Percentiles rank a stretch among this genome's conserved stretches.
Evolutionary conservation across 2,888 invertebrate genomes (phyloP).

Genomic region (Diploptera punctata): DNA sequence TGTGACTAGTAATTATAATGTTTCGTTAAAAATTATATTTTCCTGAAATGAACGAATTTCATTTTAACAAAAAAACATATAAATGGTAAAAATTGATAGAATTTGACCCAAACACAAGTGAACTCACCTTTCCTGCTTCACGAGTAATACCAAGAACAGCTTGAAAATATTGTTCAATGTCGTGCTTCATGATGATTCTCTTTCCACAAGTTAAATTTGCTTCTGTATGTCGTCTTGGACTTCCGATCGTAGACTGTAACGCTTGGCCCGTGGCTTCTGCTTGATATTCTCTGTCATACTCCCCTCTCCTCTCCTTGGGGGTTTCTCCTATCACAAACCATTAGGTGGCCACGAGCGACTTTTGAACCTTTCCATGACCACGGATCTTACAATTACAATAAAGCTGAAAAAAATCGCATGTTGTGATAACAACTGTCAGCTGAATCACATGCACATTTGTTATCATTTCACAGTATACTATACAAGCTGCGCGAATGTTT

Average conservation of each 20-base stretch:
- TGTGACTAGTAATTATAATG: too few species aligned
- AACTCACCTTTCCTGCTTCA: conserved; percentile 35
- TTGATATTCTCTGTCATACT: neutral
- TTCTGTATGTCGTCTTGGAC: too few species aligned
- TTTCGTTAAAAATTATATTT: too few species aligned
- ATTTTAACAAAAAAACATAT: too few species aligned
- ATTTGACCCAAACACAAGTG: too few species aligned
- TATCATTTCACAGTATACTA: neutral
- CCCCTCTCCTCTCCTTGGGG: neutral
- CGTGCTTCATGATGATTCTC: neutral
- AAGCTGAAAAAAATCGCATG: neutral
- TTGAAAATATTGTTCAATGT: conserved; percentile 5
- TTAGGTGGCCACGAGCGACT: neutral
- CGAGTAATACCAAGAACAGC: conserved; percentile 10
- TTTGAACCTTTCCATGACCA: neutral
- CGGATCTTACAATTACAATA: neutral
- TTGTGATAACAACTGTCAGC: neutral
- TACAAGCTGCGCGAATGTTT: too few species aligned
- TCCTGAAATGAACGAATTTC: too few species aligned
- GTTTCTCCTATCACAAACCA: neutral
- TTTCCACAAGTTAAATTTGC: too few species aligned
- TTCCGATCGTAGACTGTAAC: neutral
- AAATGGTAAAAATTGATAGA: too few species aligned
- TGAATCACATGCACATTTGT: neutral
- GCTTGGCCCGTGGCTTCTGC: neutral